Evolutionary conservation across 1,140 invertebrate genomes (phyloP).

Genomic region (Atta cephalotes): DNA sequence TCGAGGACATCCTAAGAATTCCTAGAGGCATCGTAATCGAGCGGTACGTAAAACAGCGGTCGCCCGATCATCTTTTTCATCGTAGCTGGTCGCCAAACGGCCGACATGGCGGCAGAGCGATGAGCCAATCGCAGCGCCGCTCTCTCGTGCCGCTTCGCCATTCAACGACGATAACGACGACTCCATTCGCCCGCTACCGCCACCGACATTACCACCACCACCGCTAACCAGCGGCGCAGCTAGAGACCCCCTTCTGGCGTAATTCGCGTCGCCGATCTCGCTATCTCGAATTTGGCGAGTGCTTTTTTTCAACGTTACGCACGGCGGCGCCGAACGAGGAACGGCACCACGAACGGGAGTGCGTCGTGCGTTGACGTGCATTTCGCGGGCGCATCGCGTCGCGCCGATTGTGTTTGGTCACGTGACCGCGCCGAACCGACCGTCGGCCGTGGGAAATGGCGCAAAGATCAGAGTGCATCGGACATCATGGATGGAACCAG

Average conservation of each 20-base stretch:
- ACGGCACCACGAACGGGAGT: neutral
- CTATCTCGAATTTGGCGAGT: constrained; percentile 43
- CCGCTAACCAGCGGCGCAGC: constrained; percentile 20
- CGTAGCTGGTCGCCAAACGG: constrained; percentile 53
- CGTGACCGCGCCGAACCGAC: constrained; percentile 85
- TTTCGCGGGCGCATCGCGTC: neutral
- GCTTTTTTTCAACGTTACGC: constrained; percentile 26
- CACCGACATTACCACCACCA: neutral
- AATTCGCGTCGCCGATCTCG: constrained; percentile 56
- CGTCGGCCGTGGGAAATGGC: constrained; percentile 86
- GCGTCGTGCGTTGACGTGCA: neutral
- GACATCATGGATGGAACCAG: constrained; percentile 86
- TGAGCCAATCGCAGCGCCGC: constrained; percentile 78
- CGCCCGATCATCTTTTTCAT: constrained; percentile 11
- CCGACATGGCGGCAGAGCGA: constrained; percentile 77
- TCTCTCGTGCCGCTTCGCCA: constrained; percentile 50
- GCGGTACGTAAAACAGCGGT: neutral
- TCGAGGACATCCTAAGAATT: neutral
- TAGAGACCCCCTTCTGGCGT: constrained; percentile 55
- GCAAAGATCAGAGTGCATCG: constrained; percentile 86
- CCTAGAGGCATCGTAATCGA: too few relatives aligned
- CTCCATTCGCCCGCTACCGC: neutral
- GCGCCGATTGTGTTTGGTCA: constrained; percentile 85
- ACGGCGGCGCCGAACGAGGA: neutral
- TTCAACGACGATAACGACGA: constrained; percentile 25